Evolutionary conservation across 2,888 invertebrate species (phyloP), one percentile per base, ranked within the genome.

Genomic region (Leucania comma): DNA sequence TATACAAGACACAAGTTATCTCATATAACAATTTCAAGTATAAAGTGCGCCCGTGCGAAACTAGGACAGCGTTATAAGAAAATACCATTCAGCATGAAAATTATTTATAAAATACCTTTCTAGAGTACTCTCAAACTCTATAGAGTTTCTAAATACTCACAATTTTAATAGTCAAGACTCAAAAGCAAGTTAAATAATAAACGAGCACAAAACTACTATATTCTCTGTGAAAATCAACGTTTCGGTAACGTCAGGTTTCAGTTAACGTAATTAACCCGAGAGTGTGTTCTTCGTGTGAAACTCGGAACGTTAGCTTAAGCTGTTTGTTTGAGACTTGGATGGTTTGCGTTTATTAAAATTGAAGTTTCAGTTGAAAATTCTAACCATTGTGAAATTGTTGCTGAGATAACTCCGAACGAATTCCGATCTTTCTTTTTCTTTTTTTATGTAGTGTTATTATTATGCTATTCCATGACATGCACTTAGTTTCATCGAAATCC

Each of bases 171-270:
- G 22, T n/a, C 6, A 22, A 12, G 1, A 8, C n/a, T 38, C 10
- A 38, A 26, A 26, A 38, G 24, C 14, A n/a, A 38, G n/a, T 64
- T 26, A 22, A 60, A 29, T 29, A 62, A 29, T 65, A 65, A 29
- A 29, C 29, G 14, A 46, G 32, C 24, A 24, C 10, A 32, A 66
- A 32, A 32, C 10, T 63, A 48, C 46, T n/a, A 53, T 22, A 48
- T 48, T 48, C 46, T n/a, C 46, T 48, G 46, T 32, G 46, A n/a
- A 48, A n/a, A 48, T 35, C 10, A 24, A 10, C 24, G 24, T 48
- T 32, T 64, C 46, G 32, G 65, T 48, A 64, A n/a, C 20, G 8
- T 6, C 10, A 14, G 24, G 14, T 24, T 48, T 64, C 46, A 24
- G 32, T n/a, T 48, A 64, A 66, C 14, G 8, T 64, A 26, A 64